phyloP scores from a whole-genome alignment of 2,888 invertebrate species.

The Deilephila porcellus region DNA sequence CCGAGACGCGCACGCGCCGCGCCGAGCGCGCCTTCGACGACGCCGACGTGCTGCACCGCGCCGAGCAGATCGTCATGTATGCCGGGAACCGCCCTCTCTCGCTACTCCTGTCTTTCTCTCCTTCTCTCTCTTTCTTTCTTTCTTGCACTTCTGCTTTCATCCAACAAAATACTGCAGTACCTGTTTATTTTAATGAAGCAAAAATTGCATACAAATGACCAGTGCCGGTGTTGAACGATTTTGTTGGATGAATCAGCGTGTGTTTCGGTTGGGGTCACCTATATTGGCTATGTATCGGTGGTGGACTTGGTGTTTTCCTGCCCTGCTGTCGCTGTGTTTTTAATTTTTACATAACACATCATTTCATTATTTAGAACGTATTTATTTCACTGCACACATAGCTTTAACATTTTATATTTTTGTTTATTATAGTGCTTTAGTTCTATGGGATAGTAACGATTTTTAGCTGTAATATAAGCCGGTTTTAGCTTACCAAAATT shows the following conservation, averaged over 20 bases:
- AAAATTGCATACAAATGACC: not conserved
- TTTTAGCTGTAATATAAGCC: slow-evolving; percentile 20
- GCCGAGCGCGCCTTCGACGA: slow-evolving; percentile 87
- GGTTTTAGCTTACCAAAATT: not conserved
- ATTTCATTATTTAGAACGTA: slow-evolving; percentile 38
- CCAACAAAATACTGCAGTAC: slow-evolving; percentile 59
- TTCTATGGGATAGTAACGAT: not conserved
- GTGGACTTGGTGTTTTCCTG: slow-evolving; percentile 32
- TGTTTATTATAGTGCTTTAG: not conserved
- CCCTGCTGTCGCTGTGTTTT: slow-evolving; percentile 19
- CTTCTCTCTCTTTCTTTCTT: slow-evolving; percentile 51
- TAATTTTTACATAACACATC: slow-evolving; percentile 15
- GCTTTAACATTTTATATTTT: not conserved
- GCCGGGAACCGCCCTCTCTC: slow-evolving; percentile 59
- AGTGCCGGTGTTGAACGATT: slow-evolving; percentile 35
- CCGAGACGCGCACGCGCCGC: slow-evolving; percentile 79
- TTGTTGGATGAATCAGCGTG: slow-evolving; percentile 75
- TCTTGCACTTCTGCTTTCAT: slow-evolving; percentile 61
- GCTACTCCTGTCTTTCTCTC: no score
- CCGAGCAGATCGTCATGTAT: slow-evolving; percentile 95
- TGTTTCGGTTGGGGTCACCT: slow-evolving; percentile 67
- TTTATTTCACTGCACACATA: slow-evolving; percentile 29
- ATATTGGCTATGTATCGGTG: slow-evolving; percentile 40
- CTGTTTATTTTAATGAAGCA: not conserved
- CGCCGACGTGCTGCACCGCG: slow-evolving; percentile 92